Conservation (phyloP, 1,140 invertebrate species). For the Drosophila fuyamai region DNA sequence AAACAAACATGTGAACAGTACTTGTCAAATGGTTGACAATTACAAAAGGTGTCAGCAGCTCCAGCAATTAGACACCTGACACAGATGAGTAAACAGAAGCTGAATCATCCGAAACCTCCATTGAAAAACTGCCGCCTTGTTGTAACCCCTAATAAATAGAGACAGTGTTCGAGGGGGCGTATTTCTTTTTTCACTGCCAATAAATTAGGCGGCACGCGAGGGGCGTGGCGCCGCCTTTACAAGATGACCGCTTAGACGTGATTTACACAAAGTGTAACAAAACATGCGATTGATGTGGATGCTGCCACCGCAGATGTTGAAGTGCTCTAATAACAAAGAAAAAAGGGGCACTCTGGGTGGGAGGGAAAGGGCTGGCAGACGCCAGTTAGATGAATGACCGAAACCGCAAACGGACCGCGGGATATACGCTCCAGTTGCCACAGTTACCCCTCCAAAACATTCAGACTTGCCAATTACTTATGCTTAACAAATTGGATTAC, state of each 20-base stretch:
- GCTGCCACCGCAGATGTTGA: conserved; percentile 16
- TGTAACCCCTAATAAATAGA: background rate
- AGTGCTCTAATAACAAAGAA: conserved; percentile 19
- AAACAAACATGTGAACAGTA: conserved; percentile 6
- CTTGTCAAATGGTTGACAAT: conserved; percentile 13
- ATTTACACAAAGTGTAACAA: conserved; percentile 60
- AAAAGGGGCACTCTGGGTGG: background rate
- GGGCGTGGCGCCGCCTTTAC: conserved; percentile 6
- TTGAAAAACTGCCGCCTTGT: background rate
- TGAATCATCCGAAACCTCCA: conserved; percentile 4
- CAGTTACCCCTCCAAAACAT: conserved; percentile 12
- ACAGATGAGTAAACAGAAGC: conserved; percentile 24
- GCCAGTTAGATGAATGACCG: conserved; percentile 42
- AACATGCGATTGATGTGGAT: conserved; percentile 54
- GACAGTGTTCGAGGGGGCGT: background rate
- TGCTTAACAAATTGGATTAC: conserved; percentile 53
- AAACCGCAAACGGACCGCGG: conserved; percentile 25
- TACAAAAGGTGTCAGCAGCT: conserved; percentile 15
- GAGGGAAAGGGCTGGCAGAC: conserved; percentile 3
- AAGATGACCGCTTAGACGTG: conserved; percentile 52
- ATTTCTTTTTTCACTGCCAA: background rate
- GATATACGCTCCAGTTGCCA: conserved; percentile 43
- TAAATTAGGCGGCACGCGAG: conserved; percentile 51
- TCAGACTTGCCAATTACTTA: conserved; percentile 51
- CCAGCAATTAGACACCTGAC: conserved; percentile 35